Conservation (phyloP, 2,888 invertebrate genomes). For the Ecliptopera silaceata region DNA sequence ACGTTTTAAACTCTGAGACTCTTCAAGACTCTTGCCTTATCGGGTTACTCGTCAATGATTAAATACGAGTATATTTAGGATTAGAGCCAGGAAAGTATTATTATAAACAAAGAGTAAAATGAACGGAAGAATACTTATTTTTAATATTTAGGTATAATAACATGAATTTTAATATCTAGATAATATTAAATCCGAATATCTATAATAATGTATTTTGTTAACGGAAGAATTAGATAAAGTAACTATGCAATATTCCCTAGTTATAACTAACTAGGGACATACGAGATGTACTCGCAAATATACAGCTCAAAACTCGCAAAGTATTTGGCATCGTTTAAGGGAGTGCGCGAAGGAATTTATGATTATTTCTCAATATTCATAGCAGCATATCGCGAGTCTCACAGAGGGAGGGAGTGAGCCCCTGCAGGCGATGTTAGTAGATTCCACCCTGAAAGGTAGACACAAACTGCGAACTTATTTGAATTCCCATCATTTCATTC, state of each 20-base stretch:
- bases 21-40: constrained; percentile 2
- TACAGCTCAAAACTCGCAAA: constrained; percentile 43
- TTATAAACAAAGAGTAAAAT: background rate
- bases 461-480: constrained; percentile 71
- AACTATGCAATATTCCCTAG: background rate
- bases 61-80: too few relatives aligned
- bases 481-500: constrained; percentile 66
- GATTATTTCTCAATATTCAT: constrained; percentile 76
- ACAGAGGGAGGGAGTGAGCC: constrained; percentile 31
- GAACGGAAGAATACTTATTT: background rate
- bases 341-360: constrained; percentile 61
- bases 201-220: too few relatives aligned
- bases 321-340: constrained; percentile 51
- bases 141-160: too few relatives aligned
- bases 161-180: too few relatives aligned
- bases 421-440: constrained; percentile 62
- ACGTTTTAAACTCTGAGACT: constrained; percentile 6
- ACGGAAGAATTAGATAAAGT: background rate
- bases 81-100: constrained; percentile 1
- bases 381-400: constrained; percentile 56
- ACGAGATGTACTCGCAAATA: constrained; percentile 5
- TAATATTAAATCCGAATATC: too few relatives aligned
- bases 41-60: constrained; percentile 8
- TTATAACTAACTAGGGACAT: background rate
- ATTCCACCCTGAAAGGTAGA: constrained; percentile 65